phyloP scores from a whole-genome alignment of 2,797 vertebrate species.

The Trachops cirrhosus region DNA sequence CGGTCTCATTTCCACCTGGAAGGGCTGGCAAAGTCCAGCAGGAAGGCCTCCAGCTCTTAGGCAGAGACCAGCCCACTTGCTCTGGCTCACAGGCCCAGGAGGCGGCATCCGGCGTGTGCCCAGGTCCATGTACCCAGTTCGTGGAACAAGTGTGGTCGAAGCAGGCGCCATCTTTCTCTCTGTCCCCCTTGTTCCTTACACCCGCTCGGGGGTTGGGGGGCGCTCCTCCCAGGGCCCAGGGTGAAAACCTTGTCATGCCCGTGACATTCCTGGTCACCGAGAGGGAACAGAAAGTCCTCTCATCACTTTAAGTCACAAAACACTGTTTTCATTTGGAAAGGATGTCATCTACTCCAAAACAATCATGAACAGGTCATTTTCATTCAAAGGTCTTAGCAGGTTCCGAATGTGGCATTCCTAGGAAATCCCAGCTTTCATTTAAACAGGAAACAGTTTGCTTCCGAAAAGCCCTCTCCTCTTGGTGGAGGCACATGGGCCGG shows the following conservation, averaged over 20 bases:
- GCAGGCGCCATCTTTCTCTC: background rate
- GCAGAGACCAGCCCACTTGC: background rate
- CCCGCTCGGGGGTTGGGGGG: background rate
- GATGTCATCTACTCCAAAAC: background rate
- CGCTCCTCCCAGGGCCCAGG: accelerated
- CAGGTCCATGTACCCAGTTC: background rate
- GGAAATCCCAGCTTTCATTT: background rate
- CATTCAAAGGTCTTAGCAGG: background rate
- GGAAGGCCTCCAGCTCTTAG: background rate
- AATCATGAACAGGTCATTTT: background rate
- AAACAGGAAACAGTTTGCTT: background rate
- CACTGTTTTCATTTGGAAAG: background rate
- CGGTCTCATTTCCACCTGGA: background rate
- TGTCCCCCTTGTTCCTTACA: background rate
- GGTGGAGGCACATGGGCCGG: too few species aligned
- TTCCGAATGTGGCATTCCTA: background rate
- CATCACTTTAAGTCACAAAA: background rate
- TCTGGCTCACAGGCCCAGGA: background rate
- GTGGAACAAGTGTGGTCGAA: background rate
- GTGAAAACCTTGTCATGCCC: background rate
- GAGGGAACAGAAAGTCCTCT: background rate
- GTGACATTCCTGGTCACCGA: background rate
- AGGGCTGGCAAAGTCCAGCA: background rate
- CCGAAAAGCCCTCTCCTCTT: background rate
- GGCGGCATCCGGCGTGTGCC: background rate